Evolutionary conservation across 2,888 invertebrate genomes (phyloP), one percentile per base, ranked within the genome.

Genomic region (Tuta absoluta): DNA sequence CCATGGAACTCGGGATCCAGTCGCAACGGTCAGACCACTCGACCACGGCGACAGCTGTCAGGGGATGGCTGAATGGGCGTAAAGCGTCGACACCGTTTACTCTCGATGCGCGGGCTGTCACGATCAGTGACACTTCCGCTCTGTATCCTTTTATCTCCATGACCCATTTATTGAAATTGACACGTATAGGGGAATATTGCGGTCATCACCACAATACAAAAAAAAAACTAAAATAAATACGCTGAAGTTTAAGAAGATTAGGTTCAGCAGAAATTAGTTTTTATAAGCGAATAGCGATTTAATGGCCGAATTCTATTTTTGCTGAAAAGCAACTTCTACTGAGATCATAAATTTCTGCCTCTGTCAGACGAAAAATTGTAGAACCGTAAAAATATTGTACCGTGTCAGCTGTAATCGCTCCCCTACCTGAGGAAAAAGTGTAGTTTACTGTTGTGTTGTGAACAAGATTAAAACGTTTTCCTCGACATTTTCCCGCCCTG

Each of bases 391-490:
- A 49, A 49, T 21, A 49, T 21, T 21, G 49, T 53, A 21, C 21
- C 51, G 12, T 19, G 23, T 53, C 51, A 14, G 51, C 23, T 23
- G 23, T 53, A 53, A 53, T 53, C 23, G 49, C 23, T 53, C 21
- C 21, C 45, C 45, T 17, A 53, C 51, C 51, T 53, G 51, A 24
- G 51, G 51, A 53, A 24, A 53, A 24, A 53, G 45, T 17, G 45
- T 53, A 53, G 21, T 14, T 51, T 23, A 12, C 12, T 53, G 14
- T 23, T 14, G 51, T 14, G 51, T 53, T 23, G 51, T 53, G 51
- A 53, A 53, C 51, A 53, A 53, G 51, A 53, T 53, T 23, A 53
- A 53, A 53, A 24, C 51, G 51, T 23, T 24, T 53, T 53, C 51
- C 23, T 21, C 23, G 12, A 53, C 23, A 51, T 51, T 53, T 53